Conservation (phyloP, 1,140 invertebrate genomes). For the Polypedilum vanderplanki region DNA sequence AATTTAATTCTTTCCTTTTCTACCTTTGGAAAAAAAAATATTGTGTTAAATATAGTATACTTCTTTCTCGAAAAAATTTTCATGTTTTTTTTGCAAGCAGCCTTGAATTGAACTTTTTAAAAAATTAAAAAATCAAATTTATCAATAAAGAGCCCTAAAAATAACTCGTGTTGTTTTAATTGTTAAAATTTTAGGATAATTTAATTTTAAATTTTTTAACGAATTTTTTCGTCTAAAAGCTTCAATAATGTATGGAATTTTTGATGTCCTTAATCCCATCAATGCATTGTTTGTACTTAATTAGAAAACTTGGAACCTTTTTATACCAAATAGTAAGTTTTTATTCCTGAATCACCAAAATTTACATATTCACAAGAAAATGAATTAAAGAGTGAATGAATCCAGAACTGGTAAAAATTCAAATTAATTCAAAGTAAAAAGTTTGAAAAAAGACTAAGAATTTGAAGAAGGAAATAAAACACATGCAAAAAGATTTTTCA, state of each 20-base stretch:
- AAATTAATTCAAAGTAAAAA: slow-evolving; percentile 32
- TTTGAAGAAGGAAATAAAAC: not conserved
- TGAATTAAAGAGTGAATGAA: slow-evolving; percentile 44
- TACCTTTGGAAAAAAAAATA: no score
- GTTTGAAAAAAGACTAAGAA: not conserved
- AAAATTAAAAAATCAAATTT: no score
- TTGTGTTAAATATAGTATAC: no score
- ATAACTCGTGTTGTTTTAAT: no score
- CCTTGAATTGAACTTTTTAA: no score
- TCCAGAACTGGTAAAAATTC: slow-evolving; percentile 47
- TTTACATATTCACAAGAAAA: slow-evolving; percentile 26
- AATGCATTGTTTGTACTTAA: not conserved
- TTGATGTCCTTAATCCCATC: slow-evolving; percentile 42
- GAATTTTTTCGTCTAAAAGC: no score
- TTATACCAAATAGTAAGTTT: not conserved
- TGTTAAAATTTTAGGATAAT: no score
- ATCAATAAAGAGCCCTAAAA: no score
- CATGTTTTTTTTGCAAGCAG: no score
- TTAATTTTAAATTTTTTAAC: no score
- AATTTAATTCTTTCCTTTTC: no score
- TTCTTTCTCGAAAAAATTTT: no score
- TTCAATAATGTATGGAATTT: not conserved
- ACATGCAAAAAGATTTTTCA: not conserved
- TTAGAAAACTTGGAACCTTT: slow-evolving; percentile 30
- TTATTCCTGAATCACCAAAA: slow-evolving; percentile 29